phyloP scores from a whole-genome alignment of 2,888 invertebrate genomes.

The Caenorhabditis auriculariae region DNA sequence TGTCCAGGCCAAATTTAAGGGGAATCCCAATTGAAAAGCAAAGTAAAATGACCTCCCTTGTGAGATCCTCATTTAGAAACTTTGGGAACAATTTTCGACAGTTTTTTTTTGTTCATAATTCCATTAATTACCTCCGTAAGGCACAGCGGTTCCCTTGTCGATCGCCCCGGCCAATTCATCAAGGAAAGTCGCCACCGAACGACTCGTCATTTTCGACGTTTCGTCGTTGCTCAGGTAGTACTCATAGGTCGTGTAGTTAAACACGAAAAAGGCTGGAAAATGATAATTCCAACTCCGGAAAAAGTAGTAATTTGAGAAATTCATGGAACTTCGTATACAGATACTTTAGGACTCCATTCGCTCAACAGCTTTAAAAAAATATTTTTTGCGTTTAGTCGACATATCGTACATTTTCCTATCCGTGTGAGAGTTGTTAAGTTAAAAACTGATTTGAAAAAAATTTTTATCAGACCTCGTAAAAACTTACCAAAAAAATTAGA shows the following conservation, averaged over 20 bases:
- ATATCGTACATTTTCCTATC: too few species aligned
- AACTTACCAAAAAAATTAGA: too few species aligned
- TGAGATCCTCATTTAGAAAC: not conserved
- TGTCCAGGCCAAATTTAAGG: too few species aligned
- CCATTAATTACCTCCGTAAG: slow-evolving; percentile 33
- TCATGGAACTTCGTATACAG: not conserved
- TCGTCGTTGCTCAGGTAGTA: slow-evolving; percentile 84
- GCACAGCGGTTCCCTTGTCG: slow-evolving; percentile 17
- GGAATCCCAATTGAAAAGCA: not conserved
- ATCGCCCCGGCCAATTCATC: slow-evolving; percentile 71
- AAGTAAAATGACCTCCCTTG: too few species aligned
- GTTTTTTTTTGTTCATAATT: too few species aligned
- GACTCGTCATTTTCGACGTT: slow-evolving; percentile 76
- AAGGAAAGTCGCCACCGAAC: slow-evolving; percentile 49
- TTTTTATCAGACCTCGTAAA: too few species aligned
- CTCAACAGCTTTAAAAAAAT: too few species aligned
- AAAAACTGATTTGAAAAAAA: too few species aligned
- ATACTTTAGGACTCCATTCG: not conserved
- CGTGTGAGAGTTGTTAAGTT: too few species aligned
- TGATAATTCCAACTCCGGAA: not conserved
- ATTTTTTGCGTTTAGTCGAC: not conserved
- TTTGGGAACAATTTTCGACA: too few species aligned
- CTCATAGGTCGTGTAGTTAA: slow-evolving; percentile 87
- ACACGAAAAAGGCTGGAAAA: slow-evolving; percentile 81
- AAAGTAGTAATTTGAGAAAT: not conserved